Evolutionary conservation across 2,888 invertebrate genomes (phyloP), one percentile per base, ranked within the genome.

Genomic region (Heliconius aoede): DNA sequence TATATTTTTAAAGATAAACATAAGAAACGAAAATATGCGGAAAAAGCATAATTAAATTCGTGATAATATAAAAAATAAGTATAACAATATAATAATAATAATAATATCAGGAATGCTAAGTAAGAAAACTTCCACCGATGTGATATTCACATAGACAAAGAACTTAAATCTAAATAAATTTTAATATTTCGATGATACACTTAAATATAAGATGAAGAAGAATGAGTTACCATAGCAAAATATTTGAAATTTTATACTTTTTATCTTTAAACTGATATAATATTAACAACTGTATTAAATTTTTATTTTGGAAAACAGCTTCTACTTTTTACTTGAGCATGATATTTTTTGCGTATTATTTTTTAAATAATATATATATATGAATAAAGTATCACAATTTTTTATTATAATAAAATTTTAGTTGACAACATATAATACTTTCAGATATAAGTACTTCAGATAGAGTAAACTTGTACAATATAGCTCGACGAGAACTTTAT

Each of bases 101-200:
- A 62, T 71, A 76, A 40, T 58, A 76, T 76, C 36, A 51, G 77
- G 72, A 77, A 79, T 78, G 79, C 71, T 76, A 73, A 75, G 24
- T 76, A 73, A 75, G 26, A 67, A 65, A 76, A 55, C 79, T 77
- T 73, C 77, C 79, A 79, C 79, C 79, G 62, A 40, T 40, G n/a
- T n/a, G 76, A 77, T 71, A 79, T 75, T n/a, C 73, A 79, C 64
- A 77, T 64, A 55, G 28, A 73, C 28, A 36, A 71, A 55, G 15
- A 64, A 40, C 61, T 74, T 79, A 79, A 7, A 67, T n/a, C 72
- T 73, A 73, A 36, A 65, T 74, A 68, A n/a, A 60, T 71, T 69
- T 77, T 64, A 61, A 77, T 73, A 73, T 69, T 73, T 73, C 61
- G 64, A 68, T 67, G 61, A 67, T 32, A 72, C 30, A 65, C 28